Conservation (phyloP, 2,113 vertebrate genomes). For the Chrysochloris asiatica region DNA sequence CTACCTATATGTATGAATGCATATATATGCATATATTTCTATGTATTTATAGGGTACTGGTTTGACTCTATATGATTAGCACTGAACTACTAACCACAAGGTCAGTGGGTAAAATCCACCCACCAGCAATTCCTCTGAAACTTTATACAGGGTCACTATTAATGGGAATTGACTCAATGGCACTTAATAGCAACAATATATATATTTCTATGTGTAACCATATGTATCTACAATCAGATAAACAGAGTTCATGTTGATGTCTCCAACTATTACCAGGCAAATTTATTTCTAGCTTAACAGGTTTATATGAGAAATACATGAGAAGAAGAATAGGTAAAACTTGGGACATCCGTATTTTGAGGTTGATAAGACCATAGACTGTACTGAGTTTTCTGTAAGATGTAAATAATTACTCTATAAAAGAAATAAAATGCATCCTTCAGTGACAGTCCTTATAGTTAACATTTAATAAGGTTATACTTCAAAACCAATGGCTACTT, state of each 20-base stretch:
- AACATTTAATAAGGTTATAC: background rate
- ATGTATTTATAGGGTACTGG: background rate
- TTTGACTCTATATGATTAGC: too few species aligned
- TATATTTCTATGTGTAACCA: background rate
- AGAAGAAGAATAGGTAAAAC: background rate
- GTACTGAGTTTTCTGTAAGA: too few species aligned
- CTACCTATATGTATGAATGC: too few species aligned
- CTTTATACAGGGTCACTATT: too few species aligned
- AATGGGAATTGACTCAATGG: too few species aligned
- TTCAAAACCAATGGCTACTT: slow-evolving; percentile 23
- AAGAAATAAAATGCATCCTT: background rate
- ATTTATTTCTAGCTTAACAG: slow-evolving; percentile 10
- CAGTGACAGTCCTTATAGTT: background rate
- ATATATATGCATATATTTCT: too few species aligned
- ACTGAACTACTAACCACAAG: too few species aligned
- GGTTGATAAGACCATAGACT: background rate
- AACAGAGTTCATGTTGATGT: background rate
- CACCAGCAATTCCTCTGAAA: too few species aligned
- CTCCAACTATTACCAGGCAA: background rate
- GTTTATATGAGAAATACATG: background rate
- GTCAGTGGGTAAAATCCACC: too few species aligned
- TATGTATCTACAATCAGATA: background rate
- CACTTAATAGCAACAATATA: too few species aligned
- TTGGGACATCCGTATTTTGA: background rate
- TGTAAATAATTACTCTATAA: background rate